Conservation (phyloP, 2,113 vertebrate genomes). For the Podocnemis expansa region DNA sequence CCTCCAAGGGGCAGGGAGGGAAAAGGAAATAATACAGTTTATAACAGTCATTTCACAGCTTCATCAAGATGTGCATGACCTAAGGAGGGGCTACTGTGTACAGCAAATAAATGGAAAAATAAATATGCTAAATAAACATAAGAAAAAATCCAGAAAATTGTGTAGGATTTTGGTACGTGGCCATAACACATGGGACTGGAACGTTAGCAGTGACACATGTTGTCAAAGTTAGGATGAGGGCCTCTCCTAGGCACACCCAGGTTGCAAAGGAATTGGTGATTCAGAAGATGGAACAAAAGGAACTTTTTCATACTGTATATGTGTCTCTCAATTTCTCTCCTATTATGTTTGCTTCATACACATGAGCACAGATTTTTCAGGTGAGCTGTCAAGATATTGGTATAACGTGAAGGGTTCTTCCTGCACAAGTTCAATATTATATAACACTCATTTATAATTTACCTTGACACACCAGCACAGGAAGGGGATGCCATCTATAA, state of each 20-base stretch:
- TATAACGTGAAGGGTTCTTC: neutral
- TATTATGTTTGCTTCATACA: neutral
- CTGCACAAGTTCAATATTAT: neutral
- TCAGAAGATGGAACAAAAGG: neutral
- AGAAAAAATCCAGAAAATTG: neutral
- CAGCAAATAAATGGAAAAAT: conserved; percentile 5
- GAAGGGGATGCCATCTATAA: neutral
- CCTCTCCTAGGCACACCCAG: neutral
- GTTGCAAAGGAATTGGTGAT: neutral
- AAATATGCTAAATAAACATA: neutral
- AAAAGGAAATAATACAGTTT: neutral
- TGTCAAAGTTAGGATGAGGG: neutral
- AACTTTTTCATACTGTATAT: neutral
- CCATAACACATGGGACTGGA: rapidly evolving
- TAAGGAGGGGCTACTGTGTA: conserved; percentile 5
- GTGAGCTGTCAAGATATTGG: neutral
- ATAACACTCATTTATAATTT: neutral
- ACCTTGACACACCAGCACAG: neutral
- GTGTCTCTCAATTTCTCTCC: neutral
- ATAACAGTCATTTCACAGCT: neutral
- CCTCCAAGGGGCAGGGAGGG: conserved; percentile 8
- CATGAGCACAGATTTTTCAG: neutral
- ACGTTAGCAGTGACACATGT: neutral
- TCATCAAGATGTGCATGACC: neutral
- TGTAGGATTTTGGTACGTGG: neutral